Evolutionary conservation across 2,797 vertebrate genomes (phyloP).

Genomic region (Lagocephalus sceleratus): DNA sequence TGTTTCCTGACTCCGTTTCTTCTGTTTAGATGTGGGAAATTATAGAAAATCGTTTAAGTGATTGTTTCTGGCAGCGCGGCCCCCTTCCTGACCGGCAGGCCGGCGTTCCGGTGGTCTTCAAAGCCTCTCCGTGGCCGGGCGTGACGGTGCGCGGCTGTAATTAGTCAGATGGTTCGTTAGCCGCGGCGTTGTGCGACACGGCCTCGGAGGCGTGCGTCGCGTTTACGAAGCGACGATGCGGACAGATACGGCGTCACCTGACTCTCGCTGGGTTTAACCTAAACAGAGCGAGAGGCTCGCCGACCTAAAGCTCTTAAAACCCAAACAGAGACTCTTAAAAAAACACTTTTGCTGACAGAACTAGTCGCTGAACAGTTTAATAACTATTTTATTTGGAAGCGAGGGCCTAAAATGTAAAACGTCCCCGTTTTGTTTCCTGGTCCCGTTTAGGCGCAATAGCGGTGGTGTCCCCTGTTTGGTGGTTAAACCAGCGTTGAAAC

Average conservation of each 20-base stretch:
- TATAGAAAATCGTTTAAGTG: conserved; percentile 84
- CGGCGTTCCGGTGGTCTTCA: conserved; percentile 30
- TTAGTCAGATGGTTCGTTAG: conserved; percentile 63
- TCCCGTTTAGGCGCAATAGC: too few species aligned
- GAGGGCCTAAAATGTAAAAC: too few species aligned
- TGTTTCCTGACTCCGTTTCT: conserved; percentile 82
- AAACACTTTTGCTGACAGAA: too few species aligned
- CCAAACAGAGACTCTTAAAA: too few species aligned
- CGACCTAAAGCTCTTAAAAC: too few species aligned
- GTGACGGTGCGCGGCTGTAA: conserved; percentile 35
- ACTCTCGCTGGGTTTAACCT: too few species aligned
- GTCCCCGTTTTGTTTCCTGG: too few species aligned
- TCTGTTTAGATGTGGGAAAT: conserved; percentile 95
- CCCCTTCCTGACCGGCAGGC: conserved; percentile 76
- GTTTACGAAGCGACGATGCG: conserved; percentile 44
- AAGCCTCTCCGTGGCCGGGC: conserved; percentile 47
- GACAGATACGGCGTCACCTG: too few species aligned
- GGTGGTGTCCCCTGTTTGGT: too few species aligned
- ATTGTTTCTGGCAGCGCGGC: conserved; percentile 72
- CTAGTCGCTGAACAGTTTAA: too few species aligned
- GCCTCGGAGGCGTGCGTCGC: conserved; percentile 22
- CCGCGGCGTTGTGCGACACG: conserved; percentile 54
- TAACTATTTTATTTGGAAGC: too few species aligned
- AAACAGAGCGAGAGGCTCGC: too few species aligned
- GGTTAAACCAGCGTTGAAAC: conserved; percentile 28